These are phyloP conservation scores for Heliocidaris erythrogramma DNA, from an alignment of 35 echinoderm and acorn worm species.

Conservation along the genomic window DNA sequence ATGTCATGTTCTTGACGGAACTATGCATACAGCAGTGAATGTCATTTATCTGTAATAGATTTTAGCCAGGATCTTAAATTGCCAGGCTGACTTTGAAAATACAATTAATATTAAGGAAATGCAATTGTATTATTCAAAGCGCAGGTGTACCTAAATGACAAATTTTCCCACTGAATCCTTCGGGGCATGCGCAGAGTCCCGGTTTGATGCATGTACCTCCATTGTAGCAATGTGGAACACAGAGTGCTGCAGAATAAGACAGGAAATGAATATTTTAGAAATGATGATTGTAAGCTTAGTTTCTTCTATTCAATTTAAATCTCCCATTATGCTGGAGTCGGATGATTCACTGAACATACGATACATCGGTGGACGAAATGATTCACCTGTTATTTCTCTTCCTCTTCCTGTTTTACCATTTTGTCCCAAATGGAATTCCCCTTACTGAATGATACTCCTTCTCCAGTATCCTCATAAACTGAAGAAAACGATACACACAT, in stretches of 20 bases:
- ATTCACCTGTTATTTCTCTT: neutral
- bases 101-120: neutral
- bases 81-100: neutral
- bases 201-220: slow-evolving; percentile 53
- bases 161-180: slow-evolving; percentile 50
- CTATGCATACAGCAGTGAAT: neutral
- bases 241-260: slow-evolving; percentile 50
- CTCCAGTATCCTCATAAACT: neutral
- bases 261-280: slow-evolving; percentile 16
- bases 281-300: neutral
- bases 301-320: neutral
- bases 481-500: neutral
- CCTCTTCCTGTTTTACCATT: too few relatives aligned
- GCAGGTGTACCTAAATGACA: slow-evolving; percentile 50
- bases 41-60: neutral
- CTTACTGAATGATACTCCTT: neutral
- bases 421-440: too few relatives aligned
- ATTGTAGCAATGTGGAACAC: slow-evolving; percentile 66
- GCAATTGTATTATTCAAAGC: neutral
- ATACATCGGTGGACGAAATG: neutral
- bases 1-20: too few relatives aligned
- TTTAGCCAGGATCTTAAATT: neutral
- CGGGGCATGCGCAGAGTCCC: slow-evolving; percentile 51
- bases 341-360: neutral
- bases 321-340: neutral